These are phyloP conservation scores for Spilarctia lutea DNA, from an alignment of 2,888 invertebrate species.

Conservation along the genomic window DNA sequence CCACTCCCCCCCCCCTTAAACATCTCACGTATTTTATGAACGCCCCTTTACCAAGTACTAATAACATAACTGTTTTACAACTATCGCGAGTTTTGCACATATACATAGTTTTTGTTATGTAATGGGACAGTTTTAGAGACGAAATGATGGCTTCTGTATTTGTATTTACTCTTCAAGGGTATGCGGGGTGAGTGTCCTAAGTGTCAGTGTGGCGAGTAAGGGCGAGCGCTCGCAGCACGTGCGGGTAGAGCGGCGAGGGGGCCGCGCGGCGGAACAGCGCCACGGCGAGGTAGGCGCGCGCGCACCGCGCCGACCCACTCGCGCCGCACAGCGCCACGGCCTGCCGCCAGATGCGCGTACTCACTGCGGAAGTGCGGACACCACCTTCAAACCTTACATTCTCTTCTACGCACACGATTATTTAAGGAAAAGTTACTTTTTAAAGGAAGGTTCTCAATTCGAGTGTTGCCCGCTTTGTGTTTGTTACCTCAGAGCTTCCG, in stretches of 20 bases:
- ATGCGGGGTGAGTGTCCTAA: not conserved
- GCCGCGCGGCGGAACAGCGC: constrained; percentile 63
- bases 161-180: too few species aligned
- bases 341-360: constrained; percentile 89
- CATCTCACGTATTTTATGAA: too few species aligned
- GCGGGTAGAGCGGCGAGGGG: constrained; percentile 58
- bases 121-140: too few species aligned
- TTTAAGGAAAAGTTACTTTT: not conserved
- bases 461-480: too few species aligned
- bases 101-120: too few species aligned
- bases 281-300: constrained; percentile 60
- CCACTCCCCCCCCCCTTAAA: too few species aligned
- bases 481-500: too few species aligned
- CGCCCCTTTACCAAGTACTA: too few species aligned
- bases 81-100: too few species aligned
- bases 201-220: constrained; percentile 23
- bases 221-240: constrained; percentile 58
- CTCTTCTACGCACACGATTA: not conserved
- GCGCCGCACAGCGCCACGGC: constrained; percentile 87
- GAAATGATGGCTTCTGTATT: too few species aligned
- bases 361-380: constrained; percentile 71
- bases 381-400: not conserved
- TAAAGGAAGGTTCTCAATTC: too few species aligned
- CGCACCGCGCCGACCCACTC: constrained; percentile 11
- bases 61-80: too few species aligned